phyloP scores from a whole-genome alignment of 2,888 invertebrate genomes.

The Augochlorella aurata region DNA sequence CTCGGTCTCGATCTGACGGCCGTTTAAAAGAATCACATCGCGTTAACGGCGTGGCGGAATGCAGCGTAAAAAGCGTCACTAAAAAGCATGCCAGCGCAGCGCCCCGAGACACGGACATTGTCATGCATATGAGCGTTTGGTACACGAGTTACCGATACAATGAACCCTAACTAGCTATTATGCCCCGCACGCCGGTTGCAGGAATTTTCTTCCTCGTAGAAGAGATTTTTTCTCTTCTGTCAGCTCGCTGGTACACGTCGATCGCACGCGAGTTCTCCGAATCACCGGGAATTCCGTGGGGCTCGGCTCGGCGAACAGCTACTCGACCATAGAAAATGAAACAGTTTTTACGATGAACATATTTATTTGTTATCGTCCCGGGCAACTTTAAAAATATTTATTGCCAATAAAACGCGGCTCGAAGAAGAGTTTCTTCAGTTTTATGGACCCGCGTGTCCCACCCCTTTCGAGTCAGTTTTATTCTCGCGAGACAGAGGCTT shows the following conservation, averaged over 20 bases:
- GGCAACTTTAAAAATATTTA: slow-evolving; percentile 46
- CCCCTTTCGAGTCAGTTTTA: background rate
- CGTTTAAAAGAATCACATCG: slow-evolving; percentile 67
- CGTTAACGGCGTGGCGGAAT: slow-evolving; percentile 64
- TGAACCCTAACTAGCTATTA: slow-evolving; percentile 79
- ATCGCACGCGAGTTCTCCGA: slow-evolving; percentile 7
- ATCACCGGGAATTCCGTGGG: slow-evolving; percentile 12
- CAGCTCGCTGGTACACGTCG: background rate
- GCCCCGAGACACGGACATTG: slow-evolving; percentile 71
- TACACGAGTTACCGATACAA: slow-evolving; percentile 75
- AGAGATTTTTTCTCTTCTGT: slow-evolving; percentile 53
- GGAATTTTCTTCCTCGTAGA: slow-evolving; percentile 57
- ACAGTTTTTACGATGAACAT: slow-evolving; percentile 49
- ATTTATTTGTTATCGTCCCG: slow-evolving; percentile 51
- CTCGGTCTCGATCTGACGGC: slow-evolving; percentile 54
- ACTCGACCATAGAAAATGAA: slow-evolving; percentile 27
- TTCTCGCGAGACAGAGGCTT: background rate
- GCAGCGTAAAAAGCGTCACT: slow-evolving; percentile 72
- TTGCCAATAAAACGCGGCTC: slow-evolving; percentile 40
- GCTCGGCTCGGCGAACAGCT: background rate
- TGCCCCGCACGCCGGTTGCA: slow-evolving; percentile 61
- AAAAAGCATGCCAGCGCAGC: slow-evolving; percentile 71
- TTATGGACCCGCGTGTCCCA: slow-evolving; percentile 34
- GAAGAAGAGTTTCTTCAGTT: slow-evolving; percentile 12
- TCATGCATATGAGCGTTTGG: slow-evolving; percentile 73